Evolutionary conservation across 1,140 invertebrate species (phyloP).

Genomic region (Saxidomus purpurata): DNA sequence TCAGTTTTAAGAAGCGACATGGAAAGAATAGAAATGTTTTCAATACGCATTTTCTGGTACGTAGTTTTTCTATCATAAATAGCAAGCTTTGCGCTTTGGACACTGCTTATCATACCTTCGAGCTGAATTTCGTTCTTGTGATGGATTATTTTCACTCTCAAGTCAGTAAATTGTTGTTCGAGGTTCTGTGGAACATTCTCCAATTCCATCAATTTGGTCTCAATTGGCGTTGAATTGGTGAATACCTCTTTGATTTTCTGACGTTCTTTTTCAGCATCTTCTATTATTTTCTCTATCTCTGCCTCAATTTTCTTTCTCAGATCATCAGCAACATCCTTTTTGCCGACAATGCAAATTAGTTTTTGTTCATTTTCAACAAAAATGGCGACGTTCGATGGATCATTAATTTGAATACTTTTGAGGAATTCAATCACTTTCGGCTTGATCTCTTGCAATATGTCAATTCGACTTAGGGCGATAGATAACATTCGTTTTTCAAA

Average conservation of each 20-base stretch:
- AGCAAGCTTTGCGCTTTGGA: not conserved
- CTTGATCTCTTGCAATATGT: conserved; percentile 61
- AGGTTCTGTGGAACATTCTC: conserved; percentile 28
- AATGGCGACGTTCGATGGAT: conserved; percentile 2
- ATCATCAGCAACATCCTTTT: conserved; percentile 42
- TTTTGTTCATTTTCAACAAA: conserved; percentile 1
- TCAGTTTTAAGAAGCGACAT: not conserved
- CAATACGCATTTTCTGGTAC: not conserved
- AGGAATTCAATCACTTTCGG: conserved; percentile 37
- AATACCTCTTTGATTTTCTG: conserved; percentile 60
- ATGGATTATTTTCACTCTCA: conserved; percentile 53
- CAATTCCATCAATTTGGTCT: conserved; percentile 54
- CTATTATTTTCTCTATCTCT: conserved; percentile 28
- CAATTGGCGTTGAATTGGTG: not conserved
- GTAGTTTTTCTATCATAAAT: not conserved
- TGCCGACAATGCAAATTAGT: conserved; percentile 55
- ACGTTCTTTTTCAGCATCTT: conserved; percentile 61
- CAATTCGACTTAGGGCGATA: not conserved
- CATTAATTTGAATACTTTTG: not conserved
- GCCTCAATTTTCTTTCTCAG: conserved; percentile 29
- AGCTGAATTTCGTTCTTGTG: conserved; percentile 48
- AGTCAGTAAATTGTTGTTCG: conserved; percentile 24
- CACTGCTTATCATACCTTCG: conserved; percentile 19
- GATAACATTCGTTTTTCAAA: not conserved
- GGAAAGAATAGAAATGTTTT: not conserved